Conservation (phyloP, 2,888 invertebrate species). For the Chironomus tentans region DNA sequence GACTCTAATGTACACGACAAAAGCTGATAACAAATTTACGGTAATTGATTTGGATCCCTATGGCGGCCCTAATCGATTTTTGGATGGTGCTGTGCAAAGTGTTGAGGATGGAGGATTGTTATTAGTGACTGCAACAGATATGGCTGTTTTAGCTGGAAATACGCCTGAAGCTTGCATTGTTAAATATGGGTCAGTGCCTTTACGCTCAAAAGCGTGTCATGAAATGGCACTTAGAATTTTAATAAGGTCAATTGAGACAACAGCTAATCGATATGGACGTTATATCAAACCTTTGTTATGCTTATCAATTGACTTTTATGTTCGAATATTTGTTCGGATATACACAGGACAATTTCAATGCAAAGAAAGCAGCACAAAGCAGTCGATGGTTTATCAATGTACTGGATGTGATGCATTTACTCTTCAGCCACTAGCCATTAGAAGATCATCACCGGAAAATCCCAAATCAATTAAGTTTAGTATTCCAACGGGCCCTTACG, state of each 20-base stretch:
- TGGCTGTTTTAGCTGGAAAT: slow-evolving; percentile 93
- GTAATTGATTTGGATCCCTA: slow-evolving; percentile 96
- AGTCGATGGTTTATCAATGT: slow-evolving; percentile 83
- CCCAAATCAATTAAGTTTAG: slow-evolving; percentile 52
- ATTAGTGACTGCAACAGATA: slow-evolving; percentile 94
- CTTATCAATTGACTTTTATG: slow-evolving; percentile 92
- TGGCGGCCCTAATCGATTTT: slow-evolving; percentile 86
- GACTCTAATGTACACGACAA: slow-evolving; percentile 75
- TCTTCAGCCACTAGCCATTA: slow-evolving; percentile 65
- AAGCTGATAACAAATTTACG: slow-evolving; percentile 62
- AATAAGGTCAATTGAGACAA: slow-evolving; percentile 78
- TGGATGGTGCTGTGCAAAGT: slow-evolving; percentile 80
- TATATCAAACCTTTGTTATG: slow-evolving; percentile 87
- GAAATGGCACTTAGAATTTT: slow-evolving; percentile 95
- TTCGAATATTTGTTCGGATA: slow-evolving; percentile 84
- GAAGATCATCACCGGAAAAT: slow-evolving; percentile 50
- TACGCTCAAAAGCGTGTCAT: slow-evolving; percentile 81
- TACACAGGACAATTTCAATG: slow-evolving; percentile 71
- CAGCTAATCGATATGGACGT: slow-evolving; percentile 86
- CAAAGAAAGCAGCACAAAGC: slow-evolving; percentile 76
- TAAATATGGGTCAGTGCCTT: slow-evolving; percentile 87
- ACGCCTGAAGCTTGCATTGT: slow-evolving; percentile 82
- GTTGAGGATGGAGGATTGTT: slow-evolving; percentile 75
- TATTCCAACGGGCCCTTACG: slow-evolving; percentile 60
- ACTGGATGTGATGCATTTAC: slow-evolving; percentile 76